Base-by-base conservation (phyloP, 2,113 vertebrate genomes). In the Bambusicola thoracicus region DNA sequence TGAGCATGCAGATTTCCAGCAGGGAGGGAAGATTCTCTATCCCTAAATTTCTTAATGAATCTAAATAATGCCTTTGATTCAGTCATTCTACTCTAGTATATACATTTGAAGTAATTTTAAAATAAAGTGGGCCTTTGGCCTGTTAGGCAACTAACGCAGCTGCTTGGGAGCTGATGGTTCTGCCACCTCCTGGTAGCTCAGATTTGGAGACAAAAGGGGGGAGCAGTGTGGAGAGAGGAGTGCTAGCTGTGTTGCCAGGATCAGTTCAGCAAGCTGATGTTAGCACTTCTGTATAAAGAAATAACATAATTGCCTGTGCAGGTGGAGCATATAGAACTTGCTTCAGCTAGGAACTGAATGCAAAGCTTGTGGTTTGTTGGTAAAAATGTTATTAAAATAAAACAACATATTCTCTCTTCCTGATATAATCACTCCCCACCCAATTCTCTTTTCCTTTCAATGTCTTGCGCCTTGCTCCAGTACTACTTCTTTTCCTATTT, bases 401-500 rank as follows among this genome's bases (percentile, higher is more conserved):
- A 63, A 29, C 58, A 75, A 40, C 8, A 22, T 8, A 22, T 4
- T 67, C 11, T 68, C 40, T 46, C 17, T 10, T 70, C 3, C 13
- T 76, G 11, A 24, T 81, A 16, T 80, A 69, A 41, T 4, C 7
- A 11, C 48, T 49, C 48, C 34, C 10, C 4, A 1, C 4, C 6
- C 5, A 8, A 0, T 6, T 4, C 20, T 0, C 32, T 78, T 25
- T 7, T 32, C 1, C 9, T 70, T 69, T 58, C 44, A 19, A 2
- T 75, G 25, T 21, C 15, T 65, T 63, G 48, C 32, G 6, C n/a
- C 40, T 17, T 34, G 5, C 22, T 87, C 13, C 20, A 36, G 34
- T 62, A 34, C 30, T 62, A 76, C 34, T 87, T 2, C 41, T 93
- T 89, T 79, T 41, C 20, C 22, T 13, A 16, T 44, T 58, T 79